Conservation (phyloP, 2,888 invertebrate species). For the Oegoconia quadripuncta region DNA sequence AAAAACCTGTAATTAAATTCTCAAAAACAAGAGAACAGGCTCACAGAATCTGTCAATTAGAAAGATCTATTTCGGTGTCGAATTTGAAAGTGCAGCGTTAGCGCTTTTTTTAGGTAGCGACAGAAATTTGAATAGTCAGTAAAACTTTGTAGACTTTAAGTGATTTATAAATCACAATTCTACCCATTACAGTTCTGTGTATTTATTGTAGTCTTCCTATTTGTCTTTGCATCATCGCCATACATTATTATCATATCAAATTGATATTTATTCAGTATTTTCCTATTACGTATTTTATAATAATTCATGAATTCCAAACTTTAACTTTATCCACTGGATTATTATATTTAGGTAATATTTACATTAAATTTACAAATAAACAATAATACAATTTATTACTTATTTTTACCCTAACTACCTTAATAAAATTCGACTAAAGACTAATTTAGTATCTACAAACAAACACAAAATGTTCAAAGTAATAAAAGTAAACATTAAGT, state of each 20-base stretch:
- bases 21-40: too few species aligned
- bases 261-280: slow-evolving; percentile 14
- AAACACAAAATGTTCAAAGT: background rate
- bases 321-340: slow-evolving; percentile 25
- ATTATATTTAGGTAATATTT: slow-evolving; percentile 35
- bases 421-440: slow-evolving; percentile 1
- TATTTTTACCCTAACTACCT: slow-evolving; percentile 39
- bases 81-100: too few species aligned
- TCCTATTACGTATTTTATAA: slow-evolving; percentile 26
- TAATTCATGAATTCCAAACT: slow-evolving; percentile 13
- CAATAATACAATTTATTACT: slow-evolving; percentile 39
- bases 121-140: too few species aligned
- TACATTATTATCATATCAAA: too few species aligned
- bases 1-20: too few species aligned
- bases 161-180: background rate
- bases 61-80: too few species aligned
- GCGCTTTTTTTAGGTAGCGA: too few species aligned
- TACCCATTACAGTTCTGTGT: background rate
- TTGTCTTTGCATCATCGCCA: too few species aligned
- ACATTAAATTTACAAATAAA: slow-evolving; percentile 44
- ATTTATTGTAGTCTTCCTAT: background rate
- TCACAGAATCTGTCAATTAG: too few species aligned
- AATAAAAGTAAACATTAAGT: too few species aligned
- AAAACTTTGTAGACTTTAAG: too few species aligned
- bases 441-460: background rate